Percentiles rank a stretch among this genome's conserved stretches.
Conservation (phyloP, 2,797 vertebrate species). For the Acrocephalus scirpaceus region DNA sequence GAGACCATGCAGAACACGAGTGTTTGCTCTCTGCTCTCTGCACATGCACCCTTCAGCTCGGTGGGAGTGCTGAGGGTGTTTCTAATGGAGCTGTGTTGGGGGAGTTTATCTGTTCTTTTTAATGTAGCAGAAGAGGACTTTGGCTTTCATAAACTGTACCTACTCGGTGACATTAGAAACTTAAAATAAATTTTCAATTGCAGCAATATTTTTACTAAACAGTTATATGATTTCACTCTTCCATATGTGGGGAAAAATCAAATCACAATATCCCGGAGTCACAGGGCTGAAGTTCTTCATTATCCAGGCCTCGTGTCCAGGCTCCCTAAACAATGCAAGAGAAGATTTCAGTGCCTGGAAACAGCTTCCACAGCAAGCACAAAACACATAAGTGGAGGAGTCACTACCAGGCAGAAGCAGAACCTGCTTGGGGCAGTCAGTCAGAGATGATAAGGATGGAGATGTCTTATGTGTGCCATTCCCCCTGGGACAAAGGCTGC, state of each 20-base stretch:
- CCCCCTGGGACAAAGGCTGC: not conserved
- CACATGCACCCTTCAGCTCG: not conserved
- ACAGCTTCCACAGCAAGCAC: not conserved
- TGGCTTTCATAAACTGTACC: conserved; percentile 62
- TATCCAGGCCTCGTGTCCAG: not conserved
- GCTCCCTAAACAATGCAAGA: not conserved
- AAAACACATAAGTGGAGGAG: not conserved
- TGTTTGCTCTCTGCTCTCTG: conserved; percentile 29
- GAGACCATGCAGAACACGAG: not conserved
- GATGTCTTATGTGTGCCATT: rapidly evolving
- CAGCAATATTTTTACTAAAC: conserved; percentile 46
- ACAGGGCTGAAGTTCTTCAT: not conserved
- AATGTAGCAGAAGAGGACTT: conserved; percentile 60
- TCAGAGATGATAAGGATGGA: not conserved
- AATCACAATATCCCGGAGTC: not conserved
- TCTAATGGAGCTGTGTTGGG: not conserved
- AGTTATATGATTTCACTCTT: conserved; percentile 19
- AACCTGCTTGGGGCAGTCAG: not conserved
- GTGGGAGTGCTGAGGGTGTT: conserved; percentile 26
- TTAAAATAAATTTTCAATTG: conserved; percentile 64
- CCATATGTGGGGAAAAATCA: not conserved
- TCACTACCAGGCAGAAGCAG: not conserved
- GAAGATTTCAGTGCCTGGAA: not conserved
- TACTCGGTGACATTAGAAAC: conserved; percentile 55
- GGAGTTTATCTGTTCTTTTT: conserved; percentile 41